Conservation (phyloP, 2,113 vertebrate genomes). For the Xenopus borealis region DNA sequence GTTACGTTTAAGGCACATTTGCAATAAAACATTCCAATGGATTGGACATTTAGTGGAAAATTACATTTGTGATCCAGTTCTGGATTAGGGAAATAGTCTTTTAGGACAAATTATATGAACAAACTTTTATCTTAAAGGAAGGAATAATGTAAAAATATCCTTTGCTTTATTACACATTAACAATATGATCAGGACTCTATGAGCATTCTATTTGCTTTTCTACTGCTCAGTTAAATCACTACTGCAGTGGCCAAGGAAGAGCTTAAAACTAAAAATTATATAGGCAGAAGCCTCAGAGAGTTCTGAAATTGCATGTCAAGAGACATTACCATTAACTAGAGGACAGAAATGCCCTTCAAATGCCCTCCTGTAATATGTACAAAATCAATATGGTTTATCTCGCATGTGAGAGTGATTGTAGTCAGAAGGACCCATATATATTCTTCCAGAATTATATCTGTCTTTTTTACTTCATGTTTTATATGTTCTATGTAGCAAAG, state of each 20-base stretch:
- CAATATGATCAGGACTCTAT: too few relatives aligned
- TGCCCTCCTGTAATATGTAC: constrained; percentile 10
- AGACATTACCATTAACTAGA: constrained; percentile 1
- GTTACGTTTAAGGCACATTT: not conserved
- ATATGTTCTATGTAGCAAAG: not conserved
- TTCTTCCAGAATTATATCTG: not conserved
- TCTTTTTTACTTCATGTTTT: not conserved
- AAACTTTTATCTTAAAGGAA: not conserved
- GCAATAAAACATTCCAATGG: too few relatives aligned
- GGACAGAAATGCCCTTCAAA: constrained; percentile 7
- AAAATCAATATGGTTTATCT: constrained; percentile 18
- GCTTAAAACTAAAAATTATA: not conserved
- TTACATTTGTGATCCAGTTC: not conserved
- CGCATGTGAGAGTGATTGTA: constrained; percentile 1
- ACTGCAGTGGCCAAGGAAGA: not conserved
- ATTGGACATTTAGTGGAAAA: too few relatives aligned
- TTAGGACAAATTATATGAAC: not conserved
- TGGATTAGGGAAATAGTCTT: not conserved
- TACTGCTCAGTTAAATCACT: not conserved
- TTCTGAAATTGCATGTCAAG: constrained; percentile 17
- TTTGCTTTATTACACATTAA: not conserved
- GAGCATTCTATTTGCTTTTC: not conserved
- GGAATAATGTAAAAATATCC: not conserved
- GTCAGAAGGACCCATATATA: not conserved
- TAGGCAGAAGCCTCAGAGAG: not conserved